These are phyloP conservation scores for Varanus komodoensis DNA, from an alignment of 2,113 vertebrate species.

Conservation along the genomic window DNA sequence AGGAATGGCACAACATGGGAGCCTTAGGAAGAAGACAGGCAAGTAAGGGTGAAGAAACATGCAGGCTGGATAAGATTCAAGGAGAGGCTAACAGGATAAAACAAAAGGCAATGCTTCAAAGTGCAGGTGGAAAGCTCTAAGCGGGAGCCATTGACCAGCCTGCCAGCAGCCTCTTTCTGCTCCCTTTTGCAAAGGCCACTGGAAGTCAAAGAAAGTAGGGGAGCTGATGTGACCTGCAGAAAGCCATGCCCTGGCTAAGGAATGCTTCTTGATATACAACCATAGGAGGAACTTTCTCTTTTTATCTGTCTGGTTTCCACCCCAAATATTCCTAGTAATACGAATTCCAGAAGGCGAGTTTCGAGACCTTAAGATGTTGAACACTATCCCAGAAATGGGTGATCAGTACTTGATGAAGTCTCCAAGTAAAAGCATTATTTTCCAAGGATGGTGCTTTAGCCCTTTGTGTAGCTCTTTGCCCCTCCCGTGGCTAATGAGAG, in stretches of 20 bases:
- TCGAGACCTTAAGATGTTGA: neutral
- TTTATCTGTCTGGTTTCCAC: neutral
- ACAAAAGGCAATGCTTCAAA: neutral
- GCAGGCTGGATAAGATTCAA: neutral
- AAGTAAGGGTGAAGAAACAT: neutral
- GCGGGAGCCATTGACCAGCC: neutral
- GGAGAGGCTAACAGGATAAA: neutral
- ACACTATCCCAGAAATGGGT: neutral
- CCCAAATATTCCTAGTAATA: neutral
- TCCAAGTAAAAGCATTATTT: neutral
- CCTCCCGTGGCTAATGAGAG: neutral
- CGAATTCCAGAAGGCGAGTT: neutral
- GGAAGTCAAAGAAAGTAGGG: neutral
- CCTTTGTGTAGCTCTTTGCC: neutral
- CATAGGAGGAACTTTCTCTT: neutral
- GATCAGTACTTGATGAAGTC: neutral
- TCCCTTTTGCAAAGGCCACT: neutral
- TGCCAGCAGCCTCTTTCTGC: neutral
- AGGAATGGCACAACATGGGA: no score
- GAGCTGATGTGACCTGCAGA: neutral
- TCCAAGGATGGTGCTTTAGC: neutral
- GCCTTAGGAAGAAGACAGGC: neutral
- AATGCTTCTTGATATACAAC: neutral
- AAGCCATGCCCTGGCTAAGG: neutral
- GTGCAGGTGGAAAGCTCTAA: neutral